Percentiles rank a stretch among this genome's conserved stretches.
Conservation (phyloP, 2,888 invertebrate genomes). For the Ormyrus labotus region DNA sequence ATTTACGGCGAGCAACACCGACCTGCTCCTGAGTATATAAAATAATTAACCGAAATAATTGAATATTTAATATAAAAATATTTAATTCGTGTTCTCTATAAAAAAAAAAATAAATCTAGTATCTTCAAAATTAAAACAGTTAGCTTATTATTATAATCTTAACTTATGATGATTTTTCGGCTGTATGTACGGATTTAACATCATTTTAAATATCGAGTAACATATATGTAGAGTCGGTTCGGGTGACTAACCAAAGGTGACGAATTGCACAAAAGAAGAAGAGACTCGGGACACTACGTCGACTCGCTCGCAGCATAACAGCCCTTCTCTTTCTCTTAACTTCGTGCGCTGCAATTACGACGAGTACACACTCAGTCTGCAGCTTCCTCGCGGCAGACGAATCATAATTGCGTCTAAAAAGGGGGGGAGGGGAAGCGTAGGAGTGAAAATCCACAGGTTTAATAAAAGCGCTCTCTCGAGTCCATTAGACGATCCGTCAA, state of each 20-base stretch:
- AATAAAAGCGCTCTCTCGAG: slow-evolving; percentile 21
- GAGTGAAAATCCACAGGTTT: slow-evolving; percentile 50
- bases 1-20: not conserved
- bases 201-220: too few relatives aligned
- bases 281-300: not conserved
- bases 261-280: not conserved
- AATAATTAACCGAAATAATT: too few relatives aligned
- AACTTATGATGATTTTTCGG: too few relatives aligned
- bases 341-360: slow-evolving; percentile 46
- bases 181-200: too few relatives aligned
- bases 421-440: slow-evolving; percentile 57
- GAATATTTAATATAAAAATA: too few relatives aligned
- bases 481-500: slow-evolving; percentile 33
- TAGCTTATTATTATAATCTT: too few relatives aligned
- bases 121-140: too few relatives aligned
- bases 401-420: slow-evolving; percentile 60
- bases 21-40: too few relatives aligned
- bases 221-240: not conserved
- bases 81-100: too few relatives aligned
- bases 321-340: slow-evolving; percentile 2
- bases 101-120: too few relatives aligned
- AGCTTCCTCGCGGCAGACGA: slow-evolving; percentile 49
- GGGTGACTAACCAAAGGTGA: not conserved
- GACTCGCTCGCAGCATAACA: not conserved
- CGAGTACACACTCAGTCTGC: slow-evolving; percentile 56